These are phyloP conservation scores for Baryphthengus martii DNA, from an alignment of 2,113 vertebrate species.

Conservation along the genomic window DNA sequence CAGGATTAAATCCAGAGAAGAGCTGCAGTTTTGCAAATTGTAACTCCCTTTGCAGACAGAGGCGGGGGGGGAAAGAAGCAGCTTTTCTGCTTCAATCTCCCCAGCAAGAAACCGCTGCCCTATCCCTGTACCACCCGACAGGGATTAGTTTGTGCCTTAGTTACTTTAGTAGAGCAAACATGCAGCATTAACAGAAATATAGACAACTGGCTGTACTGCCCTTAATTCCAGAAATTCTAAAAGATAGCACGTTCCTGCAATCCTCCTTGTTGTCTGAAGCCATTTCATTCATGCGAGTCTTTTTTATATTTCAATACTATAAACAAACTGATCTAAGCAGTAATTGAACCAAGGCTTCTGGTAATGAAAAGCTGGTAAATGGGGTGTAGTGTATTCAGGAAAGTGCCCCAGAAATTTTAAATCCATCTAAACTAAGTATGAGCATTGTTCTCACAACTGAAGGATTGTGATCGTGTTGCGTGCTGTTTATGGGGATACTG, in stretches of 20 bases:
- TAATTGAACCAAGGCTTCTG: neutral
- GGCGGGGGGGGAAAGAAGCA: no score
- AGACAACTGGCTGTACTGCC: neutral
- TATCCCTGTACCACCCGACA: neutral
- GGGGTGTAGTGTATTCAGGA: neutral
- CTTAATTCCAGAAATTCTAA: neutral
- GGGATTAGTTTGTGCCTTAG: neutral
- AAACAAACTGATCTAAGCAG: neutral
- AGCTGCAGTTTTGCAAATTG: neutral
- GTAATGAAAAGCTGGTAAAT: neutral
- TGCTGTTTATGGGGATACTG: neutral
- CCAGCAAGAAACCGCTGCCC: neutral
- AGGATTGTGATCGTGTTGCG: accelerated
- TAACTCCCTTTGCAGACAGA: no score
- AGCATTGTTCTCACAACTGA: neutral
- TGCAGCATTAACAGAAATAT: neutral
- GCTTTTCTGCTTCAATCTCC: neutral
- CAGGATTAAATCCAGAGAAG: neutral
- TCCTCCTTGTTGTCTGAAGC: neutral
- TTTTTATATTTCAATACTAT: neutral
- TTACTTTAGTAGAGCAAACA: neutral
- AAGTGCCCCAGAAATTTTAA: neutral
- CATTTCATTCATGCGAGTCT: neutral
- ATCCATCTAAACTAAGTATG: neutral
- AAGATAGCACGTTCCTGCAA: neutral